Evolutionary conservation across 1,140 invertebrate genomes (phyloP), one percentile per base, ranked within the genome.

Genomic region (Drosophila pseudoananassae): DNA sequence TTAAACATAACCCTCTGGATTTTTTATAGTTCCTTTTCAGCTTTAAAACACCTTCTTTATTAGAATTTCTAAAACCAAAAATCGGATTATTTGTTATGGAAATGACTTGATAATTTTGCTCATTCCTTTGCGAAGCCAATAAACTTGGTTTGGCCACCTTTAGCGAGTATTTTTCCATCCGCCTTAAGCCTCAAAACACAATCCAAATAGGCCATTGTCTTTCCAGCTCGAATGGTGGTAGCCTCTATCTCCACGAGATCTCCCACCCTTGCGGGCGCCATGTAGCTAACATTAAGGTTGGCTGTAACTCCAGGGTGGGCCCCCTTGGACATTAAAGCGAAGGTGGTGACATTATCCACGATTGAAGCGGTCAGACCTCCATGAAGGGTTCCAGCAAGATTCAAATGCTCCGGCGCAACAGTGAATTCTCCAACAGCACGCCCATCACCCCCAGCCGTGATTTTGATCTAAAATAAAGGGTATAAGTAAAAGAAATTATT

Each of bases 271-370:
- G 96, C 97, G 17, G 95, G 93, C 80, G 95, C 95, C 73, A 97
- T 66, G 81, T 94, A 97, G 59, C 95, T 96, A 0, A 97, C 92
- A 87, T 94, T 94, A 31, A 97, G 79, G 81, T 97, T 94, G 6
- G 97, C 94, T 15, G 95, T 96, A 87, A 94, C 95, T 40, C 96
- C 96, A 60, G 95, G 93, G 65, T 94, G 92, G 17, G 91, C 92
- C 14, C 94, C 93, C 52, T 94, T 92, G 0, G 96, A 95, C 78
- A 96, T 94, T 1, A 98, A 78, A 2, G 96, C 97, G 89, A 95
- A 94, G 0, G 96, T 96, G 5, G 97, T 98, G 10, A 98, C 90
- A 55, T 94, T 93, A 92, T 99, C 98, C 8, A 98, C 94, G n/a
- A 98, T 89, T 3, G 96, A 96, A 8, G 95, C 95, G 1, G 95